Percentiles rank a stretch among this genome's conserved stretches.
Evolutionary conservation across 2,888 invertebrate species (phyloP).

Genomic region (Brassicogethes aeneus): DNA sequence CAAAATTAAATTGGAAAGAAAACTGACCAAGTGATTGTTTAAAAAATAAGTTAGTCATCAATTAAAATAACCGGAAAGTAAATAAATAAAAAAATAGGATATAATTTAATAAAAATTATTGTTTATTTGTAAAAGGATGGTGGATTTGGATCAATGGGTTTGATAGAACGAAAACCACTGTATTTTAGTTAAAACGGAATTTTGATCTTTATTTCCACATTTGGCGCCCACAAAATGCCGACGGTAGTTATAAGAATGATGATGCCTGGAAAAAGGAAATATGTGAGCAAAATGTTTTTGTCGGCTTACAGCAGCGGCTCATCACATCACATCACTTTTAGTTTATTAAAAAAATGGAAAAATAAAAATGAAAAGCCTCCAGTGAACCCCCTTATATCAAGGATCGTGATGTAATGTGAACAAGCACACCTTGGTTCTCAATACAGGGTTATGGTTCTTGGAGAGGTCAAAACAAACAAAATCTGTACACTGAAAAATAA

Average conservation of each 20-base stretch:
- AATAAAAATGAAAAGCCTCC: background rate
- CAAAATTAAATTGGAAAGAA: background rate
- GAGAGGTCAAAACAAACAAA: conserved; percentile 25
- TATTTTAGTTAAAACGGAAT: conserved; percentile 33
- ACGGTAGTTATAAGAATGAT: conserved; percentile 14
- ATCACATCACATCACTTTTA: too few species aligned
- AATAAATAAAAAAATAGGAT: too few species aligned
- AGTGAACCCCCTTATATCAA: background rate
- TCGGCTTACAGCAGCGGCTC: too few species aligned
- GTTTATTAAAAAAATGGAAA: background rate
- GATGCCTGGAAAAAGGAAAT: conserved; percentile 34
- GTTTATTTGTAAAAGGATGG: background rate
- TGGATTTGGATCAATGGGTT: background rate
- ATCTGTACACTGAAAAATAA: conserved; percentile 10
- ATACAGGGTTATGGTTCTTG: conserved; percentile 34
- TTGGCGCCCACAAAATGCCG: conserved; percentile 20
- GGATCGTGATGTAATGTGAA: background rate
- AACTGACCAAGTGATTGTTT: too few species aligned
- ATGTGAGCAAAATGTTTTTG: too few species aligned
- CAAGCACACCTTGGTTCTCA: background rate
- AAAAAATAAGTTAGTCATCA: too few species aligned
- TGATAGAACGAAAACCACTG: conserved; percentile 29
- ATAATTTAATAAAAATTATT: background rate
- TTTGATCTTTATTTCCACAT: conserved; percentile 38
- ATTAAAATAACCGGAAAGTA: too few species aligned